Evolutionary conservation across 2,113 vertebrate genomes (phyloP), one percentile per base, ranked within the genome.

Genomic region (Sinocyclocheilus maitianheensis): DNA sequence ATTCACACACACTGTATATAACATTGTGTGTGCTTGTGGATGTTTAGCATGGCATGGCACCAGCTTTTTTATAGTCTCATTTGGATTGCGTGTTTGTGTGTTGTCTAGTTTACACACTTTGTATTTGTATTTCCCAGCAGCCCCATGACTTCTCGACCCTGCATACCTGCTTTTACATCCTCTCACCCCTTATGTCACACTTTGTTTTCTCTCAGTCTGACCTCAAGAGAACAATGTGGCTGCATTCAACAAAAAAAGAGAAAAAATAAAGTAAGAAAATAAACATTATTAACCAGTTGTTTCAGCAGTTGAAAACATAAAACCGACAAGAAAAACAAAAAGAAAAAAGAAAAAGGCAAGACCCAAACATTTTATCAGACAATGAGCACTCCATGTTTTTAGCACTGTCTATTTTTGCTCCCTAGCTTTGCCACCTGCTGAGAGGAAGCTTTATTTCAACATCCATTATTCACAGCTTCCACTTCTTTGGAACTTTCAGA

Each of bases 391-490:
- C 74, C 81, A 22, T 87, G 82, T 87, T 84, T 86, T 67, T 78
- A 62, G 26, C 83, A 79, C 75, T 5, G 60, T 89, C 90, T 93
- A 92, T 92, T 93, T 93, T 92, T 89, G n/a, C 82, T 87, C 67
- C 40, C 71, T 80, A 69, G 81, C 26, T 87, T 30, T 67, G 87
- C 91, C 92, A 92, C 91, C 92, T 93, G 91, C 84, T 83, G 87
- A 87, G 85, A 67, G 85, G 74, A 89, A 85, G 87, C 84, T 91
- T 89, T 88, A 88, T 91, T 90, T 87, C 24, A 83, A 77, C 40
- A 82, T 93, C 90, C 83, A 94, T 94, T 91, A 94, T 94, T 94
- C 85, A 94, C 80, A 90, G 75, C 83, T 85, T 91, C 90, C 88
- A 87, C 92, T 90, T 92, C 91, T 75, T 34, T 69, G 72, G 83